Evolutionary conservation across 2,888 invertebrate genomes (phyloP).

Genomic region (Hylaea fasciaria): DNA sequence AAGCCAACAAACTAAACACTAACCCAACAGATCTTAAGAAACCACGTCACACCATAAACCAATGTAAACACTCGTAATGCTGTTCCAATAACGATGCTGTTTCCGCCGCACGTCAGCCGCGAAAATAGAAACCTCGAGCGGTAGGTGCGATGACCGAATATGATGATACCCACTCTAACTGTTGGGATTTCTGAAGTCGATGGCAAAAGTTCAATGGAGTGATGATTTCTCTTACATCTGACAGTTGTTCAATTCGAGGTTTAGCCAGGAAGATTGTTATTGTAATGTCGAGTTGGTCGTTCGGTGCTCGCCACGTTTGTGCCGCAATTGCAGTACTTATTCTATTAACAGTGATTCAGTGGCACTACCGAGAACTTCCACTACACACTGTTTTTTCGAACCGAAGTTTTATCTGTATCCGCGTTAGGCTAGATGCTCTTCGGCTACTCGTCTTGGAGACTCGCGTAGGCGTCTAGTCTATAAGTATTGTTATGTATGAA

Average conservation of each 20-base stretch:
- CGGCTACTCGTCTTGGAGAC: too few species aligned
- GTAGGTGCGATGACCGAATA: conserved; percentile 26
- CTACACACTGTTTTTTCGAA: too few species aligned
- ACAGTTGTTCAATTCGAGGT: conserved; percentile 18
- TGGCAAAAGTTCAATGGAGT: conserved; percentile 8
- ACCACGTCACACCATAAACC: conserved; percentile 16
- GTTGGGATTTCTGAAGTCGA: conserved; percentile 20
- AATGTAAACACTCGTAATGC: conserved; percentile 30
- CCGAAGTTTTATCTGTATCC: too few species aligned
- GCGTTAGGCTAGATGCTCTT: too few species aligned
- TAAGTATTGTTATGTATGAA: too few species aligned
- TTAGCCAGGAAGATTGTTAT: conserved; percentile 8
- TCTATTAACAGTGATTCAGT: not conserved
- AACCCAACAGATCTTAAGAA: conserved; percentile 9
- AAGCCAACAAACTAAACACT: conserved; percentile 8
- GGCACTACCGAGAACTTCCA: too few species aligned
- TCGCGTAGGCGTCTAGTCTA: too few species aligned
- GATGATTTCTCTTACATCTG: conserved; percentile 11
- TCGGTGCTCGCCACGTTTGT: too few species aligned
- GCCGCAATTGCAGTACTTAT: too few species aligned
- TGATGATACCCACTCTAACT: conserved; percentile 20
- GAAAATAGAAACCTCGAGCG: conserved; percentile 19
- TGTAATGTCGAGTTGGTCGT: not conserved
- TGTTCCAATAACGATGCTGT: conserved; percentile 30
- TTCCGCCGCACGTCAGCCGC: conserved; percentile 28